A percentile compares a stretch with the other conserved stretches of the same genome.
Evolutionary conservation across 2,888 invertebrate genomes (phyloP).

Genomic region (Smittia aterrima): DNA sequence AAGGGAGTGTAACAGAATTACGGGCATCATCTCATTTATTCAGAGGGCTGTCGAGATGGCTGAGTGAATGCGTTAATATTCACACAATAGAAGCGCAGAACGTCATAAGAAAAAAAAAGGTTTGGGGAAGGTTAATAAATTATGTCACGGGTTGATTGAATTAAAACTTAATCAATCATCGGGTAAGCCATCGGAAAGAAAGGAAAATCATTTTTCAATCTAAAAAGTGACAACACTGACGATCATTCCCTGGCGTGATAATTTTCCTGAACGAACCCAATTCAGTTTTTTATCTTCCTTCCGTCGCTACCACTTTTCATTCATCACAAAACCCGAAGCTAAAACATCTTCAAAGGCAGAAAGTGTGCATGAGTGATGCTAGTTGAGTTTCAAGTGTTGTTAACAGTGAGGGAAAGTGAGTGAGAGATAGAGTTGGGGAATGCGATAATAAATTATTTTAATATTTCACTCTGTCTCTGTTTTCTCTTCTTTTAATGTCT

Average conservation of each 20-base stretch:
- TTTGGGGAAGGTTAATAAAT: no score
- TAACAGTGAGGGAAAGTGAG: not conserved
- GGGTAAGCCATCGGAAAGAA: no score
- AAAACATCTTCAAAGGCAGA: constrained; percentile 12
- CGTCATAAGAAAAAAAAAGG: not conserved
- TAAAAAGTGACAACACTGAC: no score
- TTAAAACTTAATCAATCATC: no score
- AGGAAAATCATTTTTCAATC: no score
- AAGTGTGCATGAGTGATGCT: constrained; percentile 23
- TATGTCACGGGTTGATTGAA: no score
- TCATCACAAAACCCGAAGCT: not conserved
- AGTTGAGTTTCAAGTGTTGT: constrained; percentile 25
- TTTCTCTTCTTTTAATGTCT: constrained; percentile 19
- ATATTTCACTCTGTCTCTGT: constrained; percentile 7
- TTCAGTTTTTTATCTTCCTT: constrained; percentile 7
- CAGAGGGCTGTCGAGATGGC: not conserved
- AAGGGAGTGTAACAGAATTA: not conserved
- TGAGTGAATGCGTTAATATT: constrained; percentile 33
- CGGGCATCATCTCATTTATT: not conserved
- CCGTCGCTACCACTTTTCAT: not conserved
- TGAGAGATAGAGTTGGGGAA: not conserved
- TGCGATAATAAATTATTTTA: constrained; percentile 24
- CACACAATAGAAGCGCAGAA: constrained; percentile 1
- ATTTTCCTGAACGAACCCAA: constrained; percentile 21
- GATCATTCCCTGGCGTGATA: not conserved